Evolutionary conservation across 2,113 vertebrate species (phyloP).

Genomic region (Oryzias javanicus): DNA sequence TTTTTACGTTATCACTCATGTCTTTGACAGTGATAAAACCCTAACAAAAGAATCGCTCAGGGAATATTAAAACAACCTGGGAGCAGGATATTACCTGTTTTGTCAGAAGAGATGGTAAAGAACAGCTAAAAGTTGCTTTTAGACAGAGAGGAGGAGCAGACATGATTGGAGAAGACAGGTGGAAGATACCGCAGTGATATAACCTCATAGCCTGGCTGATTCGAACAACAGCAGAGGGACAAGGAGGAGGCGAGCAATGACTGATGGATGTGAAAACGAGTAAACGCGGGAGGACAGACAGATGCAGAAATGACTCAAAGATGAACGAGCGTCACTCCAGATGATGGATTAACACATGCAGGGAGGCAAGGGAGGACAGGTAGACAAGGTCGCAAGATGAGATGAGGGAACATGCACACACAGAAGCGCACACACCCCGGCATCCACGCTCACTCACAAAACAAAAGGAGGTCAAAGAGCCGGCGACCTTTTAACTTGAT

Average conservation of each 20-base stretch:
- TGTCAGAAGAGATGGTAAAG: background rate
- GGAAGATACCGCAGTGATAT: constrained; percentile 1
- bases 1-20: too few species aligned
- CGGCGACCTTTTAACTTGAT: constrained; percentile 61
- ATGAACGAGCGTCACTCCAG: constrained; percentile 31
- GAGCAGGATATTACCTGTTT: background rate
- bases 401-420: constrained; percentile 8
- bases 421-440: background rate
- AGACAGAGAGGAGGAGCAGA: background rate
- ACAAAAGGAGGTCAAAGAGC: constrained; percentile 22
- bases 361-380: constrained; percentile 30
- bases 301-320: constrained; percentile 37
- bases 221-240: constrained; percentile 5
- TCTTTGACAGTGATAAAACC: too few species aligned
- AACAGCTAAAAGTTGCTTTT: too few species aligned
- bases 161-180: background rate
- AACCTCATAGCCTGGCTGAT: constrained; percentile 4
- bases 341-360: constrained; percentile 49
- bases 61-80: background rate
- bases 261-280: constrained; percentile 34
- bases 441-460: constrained; percentile 14
- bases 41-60: too few species aligned
- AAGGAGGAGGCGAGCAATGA: constrained; percentile 20
- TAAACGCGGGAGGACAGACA: constrained; percentile 33
- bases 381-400: constrained; percentile 39